Evolutionary conservation across 2,113 vertebrate genomes (phyloP), one percentile per base, ranked within the genome.

Genomic region (Megalops atlanticus): DNA sequence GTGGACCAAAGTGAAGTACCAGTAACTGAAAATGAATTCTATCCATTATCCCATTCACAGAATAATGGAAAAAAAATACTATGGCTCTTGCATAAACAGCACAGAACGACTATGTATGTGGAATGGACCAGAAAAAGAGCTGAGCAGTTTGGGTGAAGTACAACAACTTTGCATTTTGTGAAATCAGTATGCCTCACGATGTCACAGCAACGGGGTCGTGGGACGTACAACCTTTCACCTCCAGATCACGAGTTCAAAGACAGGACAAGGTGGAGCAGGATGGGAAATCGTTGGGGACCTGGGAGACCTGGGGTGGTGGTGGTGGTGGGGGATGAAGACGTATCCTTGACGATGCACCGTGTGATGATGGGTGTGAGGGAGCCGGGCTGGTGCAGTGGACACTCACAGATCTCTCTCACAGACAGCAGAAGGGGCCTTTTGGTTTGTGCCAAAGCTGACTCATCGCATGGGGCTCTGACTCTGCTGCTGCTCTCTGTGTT

Each of bases 201-300:
- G 82, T 84, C 39, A 85, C 86, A 76, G 54, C 81, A 43, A 64
- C 78, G 36, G 84, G 84, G 41, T 80, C 83, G 84, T 84, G 39
- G 72, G 24, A 35, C 18, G 33, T 38, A 80, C 84, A 83, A 90
- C 83, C 82, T 87, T 83, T 85, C 80, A 88, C 83, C 85, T 82
- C 38, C 3, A 6, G 35, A 80, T 70, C 80, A 85, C 58, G 74
- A 76, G 88, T 85, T 93, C 90, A 94, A 93, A 93, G 90, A 91
- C 89, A 87, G 73, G 73, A 71, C 77, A 87, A 88, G 89, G 89
- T 76, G 86, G 82, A 86, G 86, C 72, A 52, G 84, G 89, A 91
- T 85, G 81, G 86, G 86, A 89, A 89, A 89, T 90, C 85, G 84
- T 80, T 85, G 85, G 83, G 73, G 86, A 83, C 88, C 79, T 80